Evolutionary conservation across 2,797 vertebrate species (phyloP).

Genomic region (Phoeniculus purpureus): DNA sequence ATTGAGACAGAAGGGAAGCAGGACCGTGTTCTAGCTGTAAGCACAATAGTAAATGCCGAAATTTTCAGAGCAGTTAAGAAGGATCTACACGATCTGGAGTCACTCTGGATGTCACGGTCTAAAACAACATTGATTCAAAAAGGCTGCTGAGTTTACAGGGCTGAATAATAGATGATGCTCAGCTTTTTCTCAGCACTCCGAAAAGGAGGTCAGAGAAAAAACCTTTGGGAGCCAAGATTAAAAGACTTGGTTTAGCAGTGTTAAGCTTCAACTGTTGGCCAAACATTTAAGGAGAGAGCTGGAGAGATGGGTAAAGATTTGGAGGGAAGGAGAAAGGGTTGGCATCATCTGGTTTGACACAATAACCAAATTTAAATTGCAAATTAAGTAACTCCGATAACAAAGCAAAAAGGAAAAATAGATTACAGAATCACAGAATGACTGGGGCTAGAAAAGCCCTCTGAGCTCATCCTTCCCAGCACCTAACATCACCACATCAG

Average conservation of each 20-base stretch:
- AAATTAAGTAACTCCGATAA: neutral
- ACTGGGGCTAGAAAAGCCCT: no score
- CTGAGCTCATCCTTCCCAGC: no score
- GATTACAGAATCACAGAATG: neutral
- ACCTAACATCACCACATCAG: no score
- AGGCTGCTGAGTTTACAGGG: neutral
- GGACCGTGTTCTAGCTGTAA: neutral
- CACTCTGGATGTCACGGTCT: neutral
- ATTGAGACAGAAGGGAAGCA: neutral
- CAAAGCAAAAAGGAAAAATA: neutral
- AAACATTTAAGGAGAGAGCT: neutral
- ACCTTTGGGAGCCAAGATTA: conserved; percentile 11
- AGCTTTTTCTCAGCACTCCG: neutral
- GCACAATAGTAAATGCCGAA: neutral
- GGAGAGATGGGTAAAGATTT: neutral
- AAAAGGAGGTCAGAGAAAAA: conserved; percentile 32
- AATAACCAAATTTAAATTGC: neutral
- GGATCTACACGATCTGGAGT: neutral
- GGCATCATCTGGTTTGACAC: neutral
- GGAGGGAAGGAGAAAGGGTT: neutral
- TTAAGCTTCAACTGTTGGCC: neutral
- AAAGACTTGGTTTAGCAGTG: neutral
- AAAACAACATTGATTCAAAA: neutral
- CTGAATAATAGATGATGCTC: neutral
- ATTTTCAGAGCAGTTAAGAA: conserved; percentile 9